A percentile compares a stretch with the other conserved stretches of the same genome.
phyloP scores from a whole-genome alignment of 2,888 invertebrate species.

The Tinea semifulvella region DNA sequence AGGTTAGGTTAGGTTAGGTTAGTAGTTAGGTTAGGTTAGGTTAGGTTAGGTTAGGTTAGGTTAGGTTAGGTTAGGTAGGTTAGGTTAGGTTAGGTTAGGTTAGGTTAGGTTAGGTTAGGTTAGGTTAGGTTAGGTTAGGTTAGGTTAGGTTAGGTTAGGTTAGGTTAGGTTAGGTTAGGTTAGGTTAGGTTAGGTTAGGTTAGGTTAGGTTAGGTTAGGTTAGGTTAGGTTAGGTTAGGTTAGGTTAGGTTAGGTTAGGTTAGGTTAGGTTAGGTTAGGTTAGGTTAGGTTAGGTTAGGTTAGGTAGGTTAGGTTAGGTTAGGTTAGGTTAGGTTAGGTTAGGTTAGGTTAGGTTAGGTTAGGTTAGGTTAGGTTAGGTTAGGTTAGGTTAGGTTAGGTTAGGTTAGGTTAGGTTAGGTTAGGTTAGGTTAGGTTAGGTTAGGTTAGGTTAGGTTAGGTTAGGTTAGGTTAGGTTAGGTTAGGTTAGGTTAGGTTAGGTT shows the following conservation, averaged over 20 bases:
- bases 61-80: too few species aligned
- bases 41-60: too few species aligned
- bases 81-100: too few species aligned
- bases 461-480: constrained; percentile 13
- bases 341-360: constrained; percentile 14
- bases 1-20: too few species aligned
- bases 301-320: too few species aligned
- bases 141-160: too few species aligned
- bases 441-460: constrained; percentile 14
- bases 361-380: constrained; percentile 15
- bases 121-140: too few species aligned
- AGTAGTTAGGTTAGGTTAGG: too few species aligned
- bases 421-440: constrained; percentile 15
- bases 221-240: constrained; percentile 17
- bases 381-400: constrained; percentile 17
- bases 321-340: constrained; percentile 14
- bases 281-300: neutral
- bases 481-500: constrained; percentile 13
- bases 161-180: constrained; percentile 12
- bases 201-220: too few species aligned
- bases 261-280: constrained; percentile 10
- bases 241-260: constrained; percentile 15
- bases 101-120: too few species aligned
- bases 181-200: too few species aligned
- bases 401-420: constrained; percentile 15